Base-by-base conservation (phyloP, 2,888 invertebrate species). In the Sphaeridia pumilis region DNA sequence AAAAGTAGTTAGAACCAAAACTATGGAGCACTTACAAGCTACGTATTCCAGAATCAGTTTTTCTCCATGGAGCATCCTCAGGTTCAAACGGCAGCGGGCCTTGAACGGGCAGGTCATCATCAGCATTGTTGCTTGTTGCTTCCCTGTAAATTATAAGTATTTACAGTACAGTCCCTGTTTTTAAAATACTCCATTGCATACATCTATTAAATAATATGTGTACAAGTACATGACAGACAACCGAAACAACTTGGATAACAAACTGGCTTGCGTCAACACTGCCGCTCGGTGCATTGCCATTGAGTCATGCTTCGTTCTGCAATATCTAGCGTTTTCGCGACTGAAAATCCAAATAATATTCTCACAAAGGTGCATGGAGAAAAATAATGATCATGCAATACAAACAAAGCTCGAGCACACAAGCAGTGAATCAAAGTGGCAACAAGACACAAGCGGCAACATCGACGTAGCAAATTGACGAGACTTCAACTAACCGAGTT, bases 61-160 rank as follows among this genome's bases (percentile, higher is more conserved):
- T 81, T 71, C 88, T 88, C 86, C 90, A 92, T 0, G 93, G 93
- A 54, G 95, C 95, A 74, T 97, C 95, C 67, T 92, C 90, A 0
- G 97, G 97, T 71, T 97, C 97, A 49, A 83, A 84, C 25, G 95
- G 95, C 66, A 97, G 76, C 1, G 97, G 97, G 3, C 97, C 97
- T 71, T 97, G 93, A 1, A 97, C 95, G 1, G 92, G 88, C 14
- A 86, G 81, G 67, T 92, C 92, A 59, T 85, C 84, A 41, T 83
- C n/a, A n/a, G n/a, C n/a, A n/a, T 83, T 42, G 74, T 76, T 54
- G 3, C n/a, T n/a, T n/a, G n/a, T n/a, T n/a, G n/a, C n/a, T n/a
- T n/a, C n/a, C n/a, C n/a, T n/a, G n/a, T n/a, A n/a, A n/a, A n/a
- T n/a, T n/a, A n/a, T n/a, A n/a, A n/a, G n/a, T n/a, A n/a, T n/a